Conservation (phyloP, 2,888 invertebrate species). For the Yponomeuta evonymella region DNA sequence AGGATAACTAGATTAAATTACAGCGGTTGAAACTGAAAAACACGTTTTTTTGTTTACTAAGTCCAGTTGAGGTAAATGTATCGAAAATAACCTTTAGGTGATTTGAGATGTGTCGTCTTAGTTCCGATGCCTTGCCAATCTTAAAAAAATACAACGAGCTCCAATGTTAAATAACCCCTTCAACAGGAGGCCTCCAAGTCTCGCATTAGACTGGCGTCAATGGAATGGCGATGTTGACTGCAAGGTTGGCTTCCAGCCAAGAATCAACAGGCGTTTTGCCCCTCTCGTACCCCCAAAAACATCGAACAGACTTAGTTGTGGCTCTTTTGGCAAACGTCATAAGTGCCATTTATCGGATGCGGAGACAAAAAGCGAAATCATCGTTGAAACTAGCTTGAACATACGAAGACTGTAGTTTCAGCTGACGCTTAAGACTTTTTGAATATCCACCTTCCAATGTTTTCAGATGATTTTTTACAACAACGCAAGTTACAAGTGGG, state of each 20-base stretch:
- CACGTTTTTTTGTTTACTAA: too few species aligned
- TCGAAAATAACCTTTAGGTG: too few species aligned
- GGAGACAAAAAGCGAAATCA: background rate
- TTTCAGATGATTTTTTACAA: background rate
- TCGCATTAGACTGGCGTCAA: background rate
- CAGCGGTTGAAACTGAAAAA: too few species aligned
- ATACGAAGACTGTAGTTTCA: background rate
- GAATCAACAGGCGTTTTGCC: slow-evolving; percentile 1
- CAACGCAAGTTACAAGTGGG: background rate
- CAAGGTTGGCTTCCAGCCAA: background rate
- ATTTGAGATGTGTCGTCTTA: too few species aligned
- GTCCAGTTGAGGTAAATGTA: too few species aligned
- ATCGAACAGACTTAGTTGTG: background rate
- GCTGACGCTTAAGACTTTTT: background rate
- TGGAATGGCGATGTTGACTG: background rate
- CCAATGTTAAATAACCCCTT: background rate
- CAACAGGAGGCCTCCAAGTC: background rate
- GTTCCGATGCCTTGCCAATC: too few species aligned
- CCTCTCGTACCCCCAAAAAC: background rate
- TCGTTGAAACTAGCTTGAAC: background rate
- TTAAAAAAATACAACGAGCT: background rate
- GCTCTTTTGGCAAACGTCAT: background rate
- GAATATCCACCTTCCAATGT: background rate
- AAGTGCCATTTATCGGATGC: background rate
- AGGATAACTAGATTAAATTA: too few species aligned